phyloP scores from a whole-genome alignment of 2,888 invertebrate genomes.

The Lymantria monacha region DNA sequence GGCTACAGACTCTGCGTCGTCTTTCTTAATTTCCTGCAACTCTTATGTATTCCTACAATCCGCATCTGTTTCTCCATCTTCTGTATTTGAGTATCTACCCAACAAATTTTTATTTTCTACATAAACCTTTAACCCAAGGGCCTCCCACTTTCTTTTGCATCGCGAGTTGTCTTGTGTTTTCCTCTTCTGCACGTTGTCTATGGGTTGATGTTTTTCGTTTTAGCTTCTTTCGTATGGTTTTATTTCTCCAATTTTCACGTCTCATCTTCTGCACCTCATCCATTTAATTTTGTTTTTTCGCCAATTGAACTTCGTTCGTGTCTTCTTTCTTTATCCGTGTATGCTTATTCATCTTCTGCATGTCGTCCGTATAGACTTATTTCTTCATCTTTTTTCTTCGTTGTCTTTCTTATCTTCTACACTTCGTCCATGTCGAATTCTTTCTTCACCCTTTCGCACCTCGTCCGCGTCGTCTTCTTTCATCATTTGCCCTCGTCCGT shows the following conservation, averaged over 20 bases:
- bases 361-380: constrained; percentile 2
- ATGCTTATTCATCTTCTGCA: constrained; percentile 4
- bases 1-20: background rate
- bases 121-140: too few relatives aligned
- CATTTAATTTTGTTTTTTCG: too few relatives aligned
- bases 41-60: constrained; percentile 4
- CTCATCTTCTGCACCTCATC: too few relatives aligned
- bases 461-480: constrained; percentile 4
- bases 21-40: constrained; percentile 1
- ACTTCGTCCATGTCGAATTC: constrained; percentile 2
- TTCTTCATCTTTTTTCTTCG: constrained; percentile 2
- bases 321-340: constrained; percentile 2
- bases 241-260: background rate
- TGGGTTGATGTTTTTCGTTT: background rate
- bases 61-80: background rate
- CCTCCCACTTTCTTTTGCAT: too few relatives aligned
- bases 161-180: background rate
- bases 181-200: constrained; percentile 2
- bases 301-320: background rate
- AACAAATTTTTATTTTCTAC: background rate
- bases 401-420: constrained; percentile 10
- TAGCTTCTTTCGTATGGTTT: background rate
- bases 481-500: constrained; percentile 6
- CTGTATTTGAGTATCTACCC: background rate
- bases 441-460: background rate